Evolutionary conservation across 2,113 vertebrate species (phyloP), one percentile per base, ranked within the genome.

Genomic region (Ctenomys sociabilis): DNA sequence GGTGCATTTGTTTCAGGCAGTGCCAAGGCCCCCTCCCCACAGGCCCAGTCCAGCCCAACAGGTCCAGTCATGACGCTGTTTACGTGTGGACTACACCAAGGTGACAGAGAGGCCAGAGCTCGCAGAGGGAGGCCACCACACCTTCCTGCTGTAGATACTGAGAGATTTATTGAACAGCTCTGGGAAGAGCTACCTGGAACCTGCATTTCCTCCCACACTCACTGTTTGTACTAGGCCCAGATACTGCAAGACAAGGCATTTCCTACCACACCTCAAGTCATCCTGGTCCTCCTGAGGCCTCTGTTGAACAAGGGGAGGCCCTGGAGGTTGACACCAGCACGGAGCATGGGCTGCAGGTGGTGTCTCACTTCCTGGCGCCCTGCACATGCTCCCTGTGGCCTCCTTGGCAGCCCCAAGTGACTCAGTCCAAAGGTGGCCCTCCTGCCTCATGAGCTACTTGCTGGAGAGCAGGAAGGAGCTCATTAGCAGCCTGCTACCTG

Each of bases 261-360:
- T 83, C 87, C 70, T 52, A 78, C 45, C 84, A 92, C 21, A 7
- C n/a, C 61, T 90, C 80, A 30, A 26, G 54, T 52, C 26, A 13
- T 4, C 37, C 28, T 43, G n/a, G 59, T 61, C 35, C 64, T 88
- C 49, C 64, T 7, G 72, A 28, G 24, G n/a, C 64, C n/a, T 54
- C 43, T 10, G 2, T n/a, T 14, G 37, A 57, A 43, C 9, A 30
- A 16, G 7, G 7, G 14, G 16, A 17, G 30, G 75, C 89, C 14
- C 66, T 0, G 9, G 4, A 52, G 49, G 37, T 28, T 30, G 24
- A 1, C 26, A 0, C 16, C 66, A 19, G 66, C 73, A 84, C 0
- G 1, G 0, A 77, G 14, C 9, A 17, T 7, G 59, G 54, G 83
- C 87, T 21, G 28, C 72, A 30, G 14, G 73, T 5, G 0, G 8